Evolutionary conservation across 2,797 vertebrate species (phyloP), one percentile per base, ranked within the genome.

Genomic region (Eutrigla gurnardus): DNA sequence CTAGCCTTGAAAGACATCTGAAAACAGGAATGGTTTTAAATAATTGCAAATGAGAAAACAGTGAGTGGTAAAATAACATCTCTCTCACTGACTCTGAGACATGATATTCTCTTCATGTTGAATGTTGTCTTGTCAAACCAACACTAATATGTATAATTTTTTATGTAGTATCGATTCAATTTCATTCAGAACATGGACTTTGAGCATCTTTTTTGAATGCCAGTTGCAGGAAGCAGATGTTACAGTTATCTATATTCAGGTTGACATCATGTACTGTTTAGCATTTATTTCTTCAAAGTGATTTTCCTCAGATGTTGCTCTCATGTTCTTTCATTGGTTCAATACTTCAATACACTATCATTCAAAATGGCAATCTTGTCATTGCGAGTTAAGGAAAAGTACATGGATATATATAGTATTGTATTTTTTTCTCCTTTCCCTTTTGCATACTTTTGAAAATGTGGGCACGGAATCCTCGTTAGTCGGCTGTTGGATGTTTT

Each of bases 71-170:
- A 45, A 75, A 25, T 25, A n/a, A 59, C 13, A 2, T 3, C 37
- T 45, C 25, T 32, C 50, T 5, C 12, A 6, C 25, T 40, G 49
- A 54, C 36, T 60, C n/a, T 39, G 8, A 59, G 37, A 13, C 7
- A 17, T 33, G n/a, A 3, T 10, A 53, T 37, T 45, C 1, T 4
- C 5, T 59, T 32, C 11, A 46, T 42, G 40, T 33, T 50, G 5
- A 78, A 67, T 37, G 73, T 50, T 47, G 17, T 60, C 11, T 39
- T 3, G 12, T 55, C 53, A 54, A 53, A 54, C 47, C 11, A 65
- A n/a, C n/a, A 33, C 17, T 14, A 0, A 13, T 5, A 17, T 52
- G 25, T 25, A 25, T 36, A 25, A 15, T 7, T 18, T 45, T n/a
- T 68, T 32, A 55, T 43, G 25, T 58, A 32, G 6, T 11, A 47